Evolutionary conservation across 2,888 invertebrate species (phyloP), one percentile per base, ranked within the genome.

Genomic region (Tineola bisselliella): DNA sequence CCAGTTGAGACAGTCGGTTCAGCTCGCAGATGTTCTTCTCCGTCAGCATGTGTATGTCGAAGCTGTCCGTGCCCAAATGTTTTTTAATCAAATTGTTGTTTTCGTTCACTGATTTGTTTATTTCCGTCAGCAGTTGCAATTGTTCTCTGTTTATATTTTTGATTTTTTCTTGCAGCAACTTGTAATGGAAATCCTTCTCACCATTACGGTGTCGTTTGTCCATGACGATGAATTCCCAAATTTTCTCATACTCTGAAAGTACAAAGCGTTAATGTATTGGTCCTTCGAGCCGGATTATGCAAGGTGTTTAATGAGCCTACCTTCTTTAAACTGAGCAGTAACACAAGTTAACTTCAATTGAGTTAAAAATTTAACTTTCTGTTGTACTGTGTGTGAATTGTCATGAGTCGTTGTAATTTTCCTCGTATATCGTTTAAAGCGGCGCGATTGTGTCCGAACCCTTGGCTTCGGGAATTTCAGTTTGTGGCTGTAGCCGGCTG

Each of bases 161-260:
- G 43, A 18, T 52, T 11, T 10, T 62, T 33, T 59, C 63, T 15
- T 62, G 30, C 64, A 62, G 31, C 65, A 59, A 69, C 68, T 68
- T 60, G 66, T 64, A 61, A 66, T 61, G 12, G 63, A 59, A 43
- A 73, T 77, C 66, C 70, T 77, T 72, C 56, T 84, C 79, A 60
- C 87, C 84, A 64, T 88, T 81, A 62, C 91, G 78, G 63, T 89
- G 88, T 66, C 88, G 84, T 58, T 91, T 86, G 65, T 92, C 91
- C 70, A 89, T 88, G 2, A 91, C 68, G 64, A 92, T 87, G 70
- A 88, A 89, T 67, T 88, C 83, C 92, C 92, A 92, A 57, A 87
- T 84, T 60, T 79, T 81, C 75, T 92, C 92, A 68, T 89, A 88
- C 63, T 83, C 91, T 91, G 80, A 61, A 84, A 88, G 12, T 43